Evolutionary conservation across 2,797 vertebrate species (phyloP).

Genomic region (Catamblyrhynchus diadema): DNA sequence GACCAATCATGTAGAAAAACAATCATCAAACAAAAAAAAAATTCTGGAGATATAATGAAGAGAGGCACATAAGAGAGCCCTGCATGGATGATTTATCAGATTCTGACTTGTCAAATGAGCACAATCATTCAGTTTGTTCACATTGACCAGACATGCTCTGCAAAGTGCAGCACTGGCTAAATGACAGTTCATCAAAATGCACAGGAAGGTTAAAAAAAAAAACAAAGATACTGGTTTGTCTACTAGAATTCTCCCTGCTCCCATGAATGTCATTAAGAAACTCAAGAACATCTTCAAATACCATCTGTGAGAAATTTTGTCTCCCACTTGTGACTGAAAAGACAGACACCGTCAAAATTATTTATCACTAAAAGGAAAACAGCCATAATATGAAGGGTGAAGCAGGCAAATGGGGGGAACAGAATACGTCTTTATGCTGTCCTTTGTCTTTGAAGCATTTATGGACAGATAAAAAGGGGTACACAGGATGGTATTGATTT

Average conservation of each 20-base stretch:
- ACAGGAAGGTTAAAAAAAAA: neutral
- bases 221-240: neutral
- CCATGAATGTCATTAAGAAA: neutral
- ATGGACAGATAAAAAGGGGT: neutral
- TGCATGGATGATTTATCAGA: neutral
- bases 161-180: neutral
- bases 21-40: neutral
- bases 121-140: neutral
- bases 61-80: neutral
- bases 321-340: neutral
- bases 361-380: neutral
- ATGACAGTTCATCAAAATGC: neutral
- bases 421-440: neutral
- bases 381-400: neutral
- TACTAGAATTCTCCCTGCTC: neutral
- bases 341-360: neutral
- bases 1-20: constrained; percentile 4
- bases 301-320: neutral
- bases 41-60: neutral
- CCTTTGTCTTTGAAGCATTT: neutral
- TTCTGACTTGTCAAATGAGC: neutral
- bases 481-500: neutral
- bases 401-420: neutral
- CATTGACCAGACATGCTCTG: neutral
- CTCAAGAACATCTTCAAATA: neutral